A percentile compares a stretch with the other conserved stretches of the same genome.
phyloP scores from a whole-genome alignment of 2,888 invertebrate genomes.

The Stenodema calcarata region DNA sequence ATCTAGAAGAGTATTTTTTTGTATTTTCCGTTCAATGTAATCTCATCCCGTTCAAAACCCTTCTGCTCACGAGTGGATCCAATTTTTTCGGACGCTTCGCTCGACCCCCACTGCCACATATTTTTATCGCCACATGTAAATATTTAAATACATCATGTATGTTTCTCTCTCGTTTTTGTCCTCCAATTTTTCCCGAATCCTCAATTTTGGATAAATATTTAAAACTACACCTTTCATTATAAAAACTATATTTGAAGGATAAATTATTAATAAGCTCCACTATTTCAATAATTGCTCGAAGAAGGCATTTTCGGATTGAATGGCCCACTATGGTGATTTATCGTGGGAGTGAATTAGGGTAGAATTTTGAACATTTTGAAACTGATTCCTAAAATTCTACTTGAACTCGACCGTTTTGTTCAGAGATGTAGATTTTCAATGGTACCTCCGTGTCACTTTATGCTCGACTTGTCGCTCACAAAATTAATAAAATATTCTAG shows the following conservation, averaged over 20 bases:
- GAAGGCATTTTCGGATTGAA: not conserved
- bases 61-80: conserved; percentile 32
- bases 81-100: conserved; percentile 3
- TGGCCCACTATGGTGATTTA: not conserved
- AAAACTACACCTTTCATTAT: not conserved
- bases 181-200: not conserved
- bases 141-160: not conserved
- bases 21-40: not conserved
- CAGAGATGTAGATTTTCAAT: too few species aligned
- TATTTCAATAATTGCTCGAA: not conserved
- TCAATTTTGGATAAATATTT: not conserved
- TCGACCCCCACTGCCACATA: conserved; percentile 41
- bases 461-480: too few species aligned
- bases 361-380: not conserved
- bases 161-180: not conserved
- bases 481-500: too few species aligned
- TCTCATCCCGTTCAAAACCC: not conserved
- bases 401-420: too few species aligned
- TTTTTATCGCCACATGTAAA: conserved; percentile 13
- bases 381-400: not conserved
- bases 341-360: not conserved
- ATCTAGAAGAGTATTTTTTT: not conserved
- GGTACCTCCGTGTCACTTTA: too few species aligned
- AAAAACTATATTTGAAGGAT: not conserved
- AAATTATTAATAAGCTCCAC: not conserved